phyloP scores from a whole-genome alignment of 2,888 invertebrate genomes.

The Eueremaeus valkanovi region DNA sequence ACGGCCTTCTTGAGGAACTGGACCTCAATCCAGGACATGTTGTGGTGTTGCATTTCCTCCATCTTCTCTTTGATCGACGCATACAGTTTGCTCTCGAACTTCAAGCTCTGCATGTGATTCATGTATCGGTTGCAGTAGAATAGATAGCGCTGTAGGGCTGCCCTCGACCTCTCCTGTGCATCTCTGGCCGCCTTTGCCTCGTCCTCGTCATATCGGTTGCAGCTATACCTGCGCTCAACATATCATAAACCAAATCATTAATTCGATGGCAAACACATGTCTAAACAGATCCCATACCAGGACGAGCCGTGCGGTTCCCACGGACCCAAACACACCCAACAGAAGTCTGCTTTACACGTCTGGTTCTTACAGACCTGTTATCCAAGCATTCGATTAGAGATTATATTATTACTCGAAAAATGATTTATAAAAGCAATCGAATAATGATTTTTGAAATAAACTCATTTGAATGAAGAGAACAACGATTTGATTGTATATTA shows the following conservation, averaged over 20 bases:
- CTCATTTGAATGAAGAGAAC: too few species aligned
- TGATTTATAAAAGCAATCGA: background rate
- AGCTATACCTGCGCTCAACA: constrained; percentile 67
- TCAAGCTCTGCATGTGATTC: constrained; percentile 98
- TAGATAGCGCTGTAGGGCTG: constrained; percentile 90
- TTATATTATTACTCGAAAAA: background rate
- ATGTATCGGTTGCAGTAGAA: constrained; percentile 99
- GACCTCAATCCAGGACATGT: constrained; percentile 99
- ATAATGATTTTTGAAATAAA: too few species aligned
- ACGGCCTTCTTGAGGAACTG: constrained; percentile 97
- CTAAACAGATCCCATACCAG: constrained; percentile 60
- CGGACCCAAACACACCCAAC: constrained; percentile 97
- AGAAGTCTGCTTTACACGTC: constrained; percentile 96
- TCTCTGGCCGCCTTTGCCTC: constrained; percentile 93
- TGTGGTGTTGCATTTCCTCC: constrained; percentile 99
- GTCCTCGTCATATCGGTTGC: constrained; percentile 94
- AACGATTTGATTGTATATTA: background rate
- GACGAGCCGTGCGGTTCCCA: constrained; percentile 98
- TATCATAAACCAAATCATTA: constrained; percentile 15
- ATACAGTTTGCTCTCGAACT: constrained; percentile 95
- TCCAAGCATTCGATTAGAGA: background rate
- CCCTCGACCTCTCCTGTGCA: constrained; percentile 88
- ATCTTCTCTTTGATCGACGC: constrained; percentile 94
- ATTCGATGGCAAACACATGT: background rate
- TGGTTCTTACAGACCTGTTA: constrained; percentile 78